These are phyloP conservation scores for Scalopus aquaticus DNA, from an alignment of 2,113 vertebrate species.

Conservation along the genomic window DNA sequence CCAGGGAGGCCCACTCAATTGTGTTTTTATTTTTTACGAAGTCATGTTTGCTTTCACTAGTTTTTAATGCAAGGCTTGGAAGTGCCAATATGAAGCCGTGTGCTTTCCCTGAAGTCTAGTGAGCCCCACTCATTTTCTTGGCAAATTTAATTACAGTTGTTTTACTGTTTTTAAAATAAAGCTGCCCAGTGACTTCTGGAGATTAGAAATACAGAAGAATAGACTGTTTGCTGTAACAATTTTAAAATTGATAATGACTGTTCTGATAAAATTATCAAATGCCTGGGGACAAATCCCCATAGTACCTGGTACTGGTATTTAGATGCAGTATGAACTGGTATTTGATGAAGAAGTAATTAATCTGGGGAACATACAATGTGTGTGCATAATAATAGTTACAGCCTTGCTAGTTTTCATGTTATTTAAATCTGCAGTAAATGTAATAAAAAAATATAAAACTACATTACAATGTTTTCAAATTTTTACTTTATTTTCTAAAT, in stretches of 20 bases:
- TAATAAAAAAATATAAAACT: conserved; percentile 28
- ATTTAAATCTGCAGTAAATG: conserved; percentile 20
- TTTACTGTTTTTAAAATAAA: conserved; percentile 47
- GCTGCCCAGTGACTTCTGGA: neutral
- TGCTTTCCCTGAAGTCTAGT: neutral
- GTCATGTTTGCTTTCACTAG: neutral
- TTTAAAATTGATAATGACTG: conserved; percentile 30
- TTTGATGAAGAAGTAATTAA: neutral
- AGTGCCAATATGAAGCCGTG: neutral
- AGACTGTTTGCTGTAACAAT: neutral
- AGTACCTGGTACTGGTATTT: neutral
- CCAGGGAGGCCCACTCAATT: too few species aligned
- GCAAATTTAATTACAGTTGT: conserved; percentile 5
- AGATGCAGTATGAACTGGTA: neutral
- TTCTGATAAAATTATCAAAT: conserved; percentile 45
- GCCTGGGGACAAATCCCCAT: neutral
- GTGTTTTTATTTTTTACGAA: conserved; percentile 23
- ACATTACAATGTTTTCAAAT: neutral
- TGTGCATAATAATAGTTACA: conserved; percentile 14
- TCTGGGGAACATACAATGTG: neutral
- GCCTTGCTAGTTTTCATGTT: conserved; percentile 37
- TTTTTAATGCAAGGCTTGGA: conserved; percentile 30
- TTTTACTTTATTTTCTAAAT: conserved; percentile 41
- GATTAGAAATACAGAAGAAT: neutral
- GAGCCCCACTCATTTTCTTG: conserved; percentile 15